These are phyloP conservation scores for Dynastes maya DNA, from an alignment of 2,888 invertebrate genomes.

Conservation along the genomic window DNA sequence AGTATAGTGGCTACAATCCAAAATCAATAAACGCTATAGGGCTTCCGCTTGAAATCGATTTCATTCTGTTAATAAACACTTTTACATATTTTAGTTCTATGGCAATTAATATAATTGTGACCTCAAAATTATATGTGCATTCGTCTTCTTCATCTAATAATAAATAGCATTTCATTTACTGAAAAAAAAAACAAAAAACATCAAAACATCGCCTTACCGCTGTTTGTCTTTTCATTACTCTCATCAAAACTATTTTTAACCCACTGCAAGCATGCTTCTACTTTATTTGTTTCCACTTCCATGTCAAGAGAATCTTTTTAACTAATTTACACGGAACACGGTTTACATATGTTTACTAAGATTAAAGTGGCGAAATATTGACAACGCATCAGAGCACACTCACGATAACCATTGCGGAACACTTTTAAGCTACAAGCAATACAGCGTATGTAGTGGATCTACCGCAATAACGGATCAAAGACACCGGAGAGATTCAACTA, in stretches of 20 bases:
- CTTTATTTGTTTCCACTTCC: constrained; percentile 48
- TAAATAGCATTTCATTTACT: background rate
- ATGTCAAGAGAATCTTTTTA: constrained; percentile 19
- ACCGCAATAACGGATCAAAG: constrained; percentile 20
- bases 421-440: background rate
- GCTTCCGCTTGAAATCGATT: no score
- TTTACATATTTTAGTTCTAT: no score
- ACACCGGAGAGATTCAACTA: constrained; percentile 15
- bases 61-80: no score
- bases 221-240: constrained; percentile 37
- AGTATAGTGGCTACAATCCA: no score
- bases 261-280: constrained; percentile 49
- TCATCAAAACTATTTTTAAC: constrained; percentile 48
- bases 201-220: constrained; percentile 28
- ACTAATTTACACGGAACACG: background rate
- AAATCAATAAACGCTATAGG: no score
- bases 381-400: constrained; percentile 11
- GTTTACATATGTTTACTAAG: background rate
- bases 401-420: constrained; percentile 3
- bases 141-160: background rate
- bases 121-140: no score
- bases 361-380: background rate
- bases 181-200: background rate
- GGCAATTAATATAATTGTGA: no score
- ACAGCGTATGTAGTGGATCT: background rate